These are phyloP conservation scores for Aphrocallistes beatrix DNA, from an alignment of 37 sponge, comb jelly and placozoan species.

Conservation along the genomic window DNA sequence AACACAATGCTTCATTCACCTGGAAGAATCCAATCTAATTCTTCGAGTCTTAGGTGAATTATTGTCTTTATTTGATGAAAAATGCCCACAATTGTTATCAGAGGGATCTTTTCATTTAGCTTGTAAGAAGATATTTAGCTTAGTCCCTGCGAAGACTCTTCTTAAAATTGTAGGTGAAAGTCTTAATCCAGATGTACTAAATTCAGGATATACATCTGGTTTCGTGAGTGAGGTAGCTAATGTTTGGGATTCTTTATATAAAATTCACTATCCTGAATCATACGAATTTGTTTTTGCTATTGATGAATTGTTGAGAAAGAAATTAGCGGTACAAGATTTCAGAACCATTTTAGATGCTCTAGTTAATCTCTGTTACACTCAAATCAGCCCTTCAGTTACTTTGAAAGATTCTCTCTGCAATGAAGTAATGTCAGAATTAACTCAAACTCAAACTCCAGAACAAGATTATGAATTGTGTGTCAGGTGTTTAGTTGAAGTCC, in stretches of 20 bases:
- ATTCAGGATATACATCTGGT: too few species aligned
- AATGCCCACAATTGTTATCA: too few species aligned
- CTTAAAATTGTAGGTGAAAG: too few species aligned
- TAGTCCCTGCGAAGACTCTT: too few species aligned
- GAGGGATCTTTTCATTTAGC: too few species aligned
- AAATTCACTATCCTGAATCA: background rate
- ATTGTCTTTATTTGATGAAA: too few species aligned
- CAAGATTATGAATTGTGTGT: background rate
- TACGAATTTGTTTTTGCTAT: background rate
- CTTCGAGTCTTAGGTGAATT: too few species aligned
- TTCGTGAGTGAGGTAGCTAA: background rate
- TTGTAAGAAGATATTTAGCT: too few species aligned
- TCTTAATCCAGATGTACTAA: too few species aligned
- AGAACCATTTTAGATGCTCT: background rate
- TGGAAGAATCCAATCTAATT: too few species aligned
- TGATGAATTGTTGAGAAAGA: background rate
- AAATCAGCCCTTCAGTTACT: background rate
- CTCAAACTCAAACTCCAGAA: background rate
- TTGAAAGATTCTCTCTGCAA: background rate
- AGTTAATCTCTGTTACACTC: background rate
- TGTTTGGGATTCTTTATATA: background rate
- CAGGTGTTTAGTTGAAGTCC: background rate
- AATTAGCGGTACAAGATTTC: background rate
- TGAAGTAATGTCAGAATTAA: background rate
- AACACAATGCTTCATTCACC: too few species aligned